Conservation (phyloP, 2,797 vertebrate species). For the Percopsis omiscomaycus region DNA sequence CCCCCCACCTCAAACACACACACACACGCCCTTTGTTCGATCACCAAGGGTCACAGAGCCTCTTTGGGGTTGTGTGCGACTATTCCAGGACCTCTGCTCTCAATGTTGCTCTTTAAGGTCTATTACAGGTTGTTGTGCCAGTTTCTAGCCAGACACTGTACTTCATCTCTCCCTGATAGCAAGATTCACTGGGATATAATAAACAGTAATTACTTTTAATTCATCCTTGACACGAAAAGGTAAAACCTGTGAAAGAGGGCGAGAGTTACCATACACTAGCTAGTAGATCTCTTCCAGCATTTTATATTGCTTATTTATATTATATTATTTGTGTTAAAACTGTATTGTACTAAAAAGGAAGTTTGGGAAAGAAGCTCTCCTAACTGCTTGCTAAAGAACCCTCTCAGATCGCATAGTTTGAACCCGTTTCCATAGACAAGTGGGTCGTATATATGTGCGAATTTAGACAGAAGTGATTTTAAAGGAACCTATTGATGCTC, state of each 20-base stretch:
- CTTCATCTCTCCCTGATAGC: background rate
- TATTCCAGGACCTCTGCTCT: constrained; percentile 19
- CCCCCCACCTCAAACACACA: background rate
- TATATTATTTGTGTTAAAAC: too few species aligned
- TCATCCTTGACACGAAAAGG: constrained; percentile 44
- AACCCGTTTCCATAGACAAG: too few species aligned
- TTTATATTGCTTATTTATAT: too few species aligned
- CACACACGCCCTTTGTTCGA: constrained; percentile 36
- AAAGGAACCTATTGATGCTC: background rate
- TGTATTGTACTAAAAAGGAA: too few species aligned
- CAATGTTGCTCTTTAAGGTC: constrained; percentile 15
- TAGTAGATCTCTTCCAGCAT: background rate
- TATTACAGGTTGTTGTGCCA: constrained; percentile 32
- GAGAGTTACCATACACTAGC: constrained; percentile 22
- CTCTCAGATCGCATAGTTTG: too few species aligned
- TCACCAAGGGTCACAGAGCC: constrained; percentile 33
- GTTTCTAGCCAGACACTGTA: constrained; percentile 27
- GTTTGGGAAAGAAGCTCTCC: too few species aligned
- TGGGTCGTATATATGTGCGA: background rate
- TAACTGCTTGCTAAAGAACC: too few species aligned
- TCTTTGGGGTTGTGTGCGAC: constrained; percentile 12
- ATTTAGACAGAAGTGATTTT: background rate
- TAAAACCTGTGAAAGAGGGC: constrained; percentile 44
- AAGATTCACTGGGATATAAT: constrained; percentile 47
- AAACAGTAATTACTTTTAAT: constrained; percentile 46